phyloP scores from a whole-genome alignment of 2,113 vertebrate genomes.

The Noctilio leporinus region DNA sequence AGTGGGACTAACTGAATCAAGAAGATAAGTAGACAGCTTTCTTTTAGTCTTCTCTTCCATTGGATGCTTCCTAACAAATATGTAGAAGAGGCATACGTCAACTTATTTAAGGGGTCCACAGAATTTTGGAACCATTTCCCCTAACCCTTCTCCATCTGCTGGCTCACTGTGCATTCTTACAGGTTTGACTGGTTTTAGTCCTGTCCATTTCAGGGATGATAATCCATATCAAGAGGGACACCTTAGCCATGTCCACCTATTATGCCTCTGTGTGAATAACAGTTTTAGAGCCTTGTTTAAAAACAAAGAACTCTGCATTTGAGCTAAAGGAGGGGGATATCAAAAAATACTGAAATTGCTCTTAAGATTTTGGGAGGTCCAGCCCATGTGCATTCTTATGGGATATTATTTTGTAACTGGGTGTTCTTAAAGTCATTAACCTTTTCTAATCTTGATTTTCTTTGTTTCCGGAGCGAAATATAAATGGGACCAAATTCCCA shows the following conservation, averaged over 20 bases:
- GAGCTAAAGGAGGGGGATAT: neutral
- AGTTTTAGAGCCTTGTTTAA: neutral
- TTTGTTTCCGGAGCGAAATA: neutral
- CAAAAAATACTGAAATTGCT: neutral
- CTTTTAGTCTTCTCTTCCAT: neutral
- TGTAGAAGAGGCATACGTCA: neutral
- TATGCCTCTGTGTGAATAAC: neutral
- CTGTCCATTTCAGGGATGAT: neutral
- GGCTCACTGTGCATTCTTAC: neutral
- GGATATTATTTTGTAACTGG: neutral
- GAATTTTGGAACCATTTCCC: neutral
- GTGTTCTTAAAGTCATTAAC: neutral
- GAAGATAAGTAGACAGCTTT: neutral
- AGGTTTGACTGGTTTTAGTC: neutral
- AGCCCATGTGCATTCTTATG: neutral
- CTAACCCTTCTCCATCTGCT: neutral
- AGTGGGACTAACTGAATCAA: neutral
- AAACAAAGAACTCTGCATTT: neutral
- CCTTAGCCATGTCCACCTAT: neutral
- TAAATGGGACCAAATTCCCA: neutral
- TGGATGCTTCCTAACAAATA: neutral
- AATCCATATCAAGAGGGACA: neutral
- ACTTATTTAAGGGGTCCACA: neutral
- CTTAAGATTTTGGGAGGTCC: neutral
- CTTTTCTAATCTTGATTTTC: neutral